phyloP scores from a whole-genome alignment of 2,888 invertebrate genomes.

The Rosalia funebris region DNA sequence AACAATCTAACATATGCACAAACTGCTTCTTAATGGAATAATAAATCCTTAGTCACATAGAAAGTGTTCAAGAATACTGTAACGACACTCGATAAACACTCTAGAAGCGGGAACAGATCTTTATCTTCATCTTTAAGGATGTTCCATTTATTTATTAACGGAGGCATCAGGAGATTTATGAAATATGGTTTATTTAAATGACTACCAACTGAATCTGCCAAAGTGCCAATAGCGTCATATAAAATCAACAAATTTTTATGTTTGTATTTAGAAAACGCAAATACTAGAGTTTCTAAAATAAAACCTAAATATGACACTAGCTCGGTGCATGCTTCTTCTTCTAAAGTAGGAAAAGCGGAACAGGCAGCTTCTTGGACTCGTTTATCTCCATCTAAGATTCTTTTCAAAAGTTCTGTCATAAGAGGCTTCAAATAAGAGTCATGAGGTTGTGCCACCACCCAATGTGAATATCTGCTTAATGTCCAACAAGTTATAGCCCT shows the following conservation, averaged over 20 bases:
- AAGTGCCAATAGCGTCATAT: slow-evolving; percentile 98
- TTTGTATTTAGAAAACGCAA: slow-evolving; percentile 95
- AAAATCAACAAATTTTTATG: slow-evolving; percentile 97
- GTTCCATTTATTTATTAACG: slow-evolving; percentile 98
- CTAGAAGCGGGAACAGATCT: slow-evolving; percentile 95
- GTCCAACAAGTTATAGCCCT: slow-evolving; percentile 99
- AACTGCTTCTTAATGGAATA: too few relatives aligned
- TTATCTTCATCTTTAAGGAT: slow-evolving; percentile 97
- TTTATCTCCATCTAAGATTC: slow-evolving; percentile 96
- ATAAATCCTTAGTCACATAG: too few relatives aligned
- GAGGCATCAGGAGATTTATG: slow-evolving; percentile 96
- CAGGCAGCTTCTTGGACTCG: slow-evolving; percentile 98
- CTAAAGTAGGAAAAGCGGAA: slow-evolving; percentile 98
- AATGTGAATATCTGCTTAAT: slow-evolving; percentile 95
- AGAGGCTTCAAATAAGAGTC: slow-evolving; percentile 93
- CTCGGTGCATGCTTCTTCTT: slow-evolving; percentile 98
- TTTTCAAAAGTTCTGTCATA: slow-evolving; percentile 92
- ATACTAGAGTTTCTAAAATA: slow-evolving; percentile 95
- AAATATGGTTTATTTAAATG: slow-evolving; percentile 96
- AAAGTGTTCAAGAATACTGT: too few relatives aligned
- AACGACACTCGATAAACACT: slow-evolving; percentile 97
- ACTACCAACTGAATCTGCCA: slow-evolving; percentile 97
- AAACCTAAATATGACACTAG: slow-evolving; percentile 96
- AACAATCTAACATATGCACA: too few relatives aligned
- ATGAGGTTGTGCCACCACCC: slow-evolving; percentile 96